phyloP scores from a whole-genome alignment of 92 coral and sea anemone genomes.

The Galaxea fascicularis region DNA sequence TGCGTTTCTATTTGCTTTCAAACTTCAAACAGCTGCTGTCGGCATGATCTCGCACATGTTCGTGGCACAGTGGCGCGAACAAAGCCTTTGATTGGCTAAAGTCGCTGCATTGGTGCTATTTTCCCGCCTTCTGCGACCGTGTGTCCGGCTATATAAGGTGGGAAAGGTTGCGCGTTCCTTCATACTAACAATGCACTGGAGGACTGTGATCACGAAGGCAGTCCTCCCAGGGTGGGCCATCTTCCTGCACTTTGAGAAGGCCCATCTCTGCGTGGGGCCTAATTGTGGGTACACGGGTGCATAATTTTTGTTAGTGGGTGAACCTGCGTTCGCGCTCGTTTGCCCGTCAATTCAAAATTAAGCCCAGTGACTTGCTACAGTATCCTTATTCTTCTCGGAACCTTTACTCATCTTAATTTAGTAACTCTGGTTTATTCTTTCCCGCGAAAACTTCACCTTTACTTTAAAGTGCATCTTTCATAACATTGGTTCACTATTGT shows the following conservation, averaged over 20 bases:
- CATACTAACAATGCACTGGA: conserved; percentile 96
- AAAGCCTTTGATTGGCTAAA: conserved; percentile 39
- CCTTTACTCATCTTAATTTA: not conserved
- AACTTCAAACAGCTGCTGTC: conserved; percentile 26
- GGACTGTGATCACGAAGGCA: conserved; percentile 96
- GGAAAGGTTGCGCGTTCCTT: conserved; percentile 44
- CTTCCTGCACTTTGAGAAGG: conserved; percentile 75
- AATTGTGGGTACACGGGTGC: conserved; percentile 84
- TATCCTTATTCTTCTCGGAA: not conserved
- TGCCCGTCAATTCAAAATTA: conserved; percentile 58
- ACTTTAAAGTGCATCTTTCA: no score
- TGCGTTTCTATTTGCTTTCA: not conserved
- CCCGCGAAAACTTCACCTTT: no score
- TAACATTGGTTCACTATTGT: no score
- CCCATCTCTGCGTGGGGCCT: conserved; percentile 82
- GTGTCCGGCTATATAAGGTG: conserved; percentile 66
- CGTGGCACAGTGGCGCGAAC: conserved; percentile 40
- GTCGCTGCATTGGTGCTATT: conserved; percentile 25
- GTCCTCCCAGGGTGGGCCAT: conserved; percentile 78
- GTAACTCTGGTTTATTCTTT: not conserved
- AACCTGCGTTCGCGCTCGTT: conserved; percentile 97
- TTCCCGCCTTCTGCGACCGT: conserved; percentile 35
- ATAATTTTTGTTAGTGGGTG: conserved; percentile 89
- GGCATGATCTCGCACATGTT: not conserved
- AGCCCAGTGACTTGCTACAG: not conserved